Evolutionary conservation across 2,797 vertebrate species (phyloP), one percentile per base, ranked within the genome.

Genomic region (Falco cherrug): DNA sequence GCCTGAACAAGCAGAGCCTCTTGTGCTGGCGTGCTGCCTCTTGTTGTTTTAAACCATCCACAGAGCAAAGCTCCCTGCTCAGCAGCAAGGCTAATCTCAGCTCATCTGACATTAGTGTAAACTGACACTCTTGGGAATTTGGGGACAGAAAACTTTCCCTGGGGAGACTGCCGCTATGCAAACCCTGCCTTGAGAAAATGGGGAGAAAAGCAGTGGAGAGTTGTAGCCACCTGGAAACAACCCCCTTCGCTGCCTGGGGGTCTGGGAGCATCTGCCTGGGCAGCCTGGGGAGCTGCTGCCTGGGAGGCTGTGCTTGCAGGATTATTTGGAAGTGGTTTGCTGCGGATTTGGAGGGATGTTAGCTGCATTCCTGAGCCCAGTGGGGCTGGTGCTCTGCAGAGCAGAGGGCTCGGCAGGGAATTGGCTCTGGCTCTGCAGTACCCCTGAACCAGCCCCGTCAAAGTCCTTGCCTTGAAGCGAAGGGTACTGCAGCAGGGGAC

Each of bases 81-180:
- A 65, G 71, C 33, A 5, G 67, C 67, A 48, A 73, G 70, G 67
- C 87, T 97, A 85, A 96, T 97, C 95, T 17, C 0, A 3, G 95
- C 93, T 97, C 95, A 89, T 95, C 92, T 96, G 96, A 96, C 89
- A 92, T 83, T 84, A 93, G 48, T 83, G 96, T 91, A 97, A 97
- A 96, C 60, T 83, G 90, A 95, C 93, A 95, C 94, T 94, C 96
- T 93, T 96, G 96, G 89, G 95, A 97, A 87, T 96, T 85, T 85
- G 89, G 95, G 92, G 81, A 94, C 92, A 93, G 68, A 74, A 75
- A 89, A 77, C 87, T 97, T 95, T 96, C 95, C 90, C 93, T 93
- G 68, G 95, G 94, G 95, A 97, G 91, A 74, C 1, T 16, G 37
- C 64, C 2, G 13, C 84, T 60, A 7, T 57, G 68, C 41, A 87